Evolutionary conservation across 2,888 invertebrate genomes (phyloP).

Genomic region (Teleiodes luculella): DNA sequence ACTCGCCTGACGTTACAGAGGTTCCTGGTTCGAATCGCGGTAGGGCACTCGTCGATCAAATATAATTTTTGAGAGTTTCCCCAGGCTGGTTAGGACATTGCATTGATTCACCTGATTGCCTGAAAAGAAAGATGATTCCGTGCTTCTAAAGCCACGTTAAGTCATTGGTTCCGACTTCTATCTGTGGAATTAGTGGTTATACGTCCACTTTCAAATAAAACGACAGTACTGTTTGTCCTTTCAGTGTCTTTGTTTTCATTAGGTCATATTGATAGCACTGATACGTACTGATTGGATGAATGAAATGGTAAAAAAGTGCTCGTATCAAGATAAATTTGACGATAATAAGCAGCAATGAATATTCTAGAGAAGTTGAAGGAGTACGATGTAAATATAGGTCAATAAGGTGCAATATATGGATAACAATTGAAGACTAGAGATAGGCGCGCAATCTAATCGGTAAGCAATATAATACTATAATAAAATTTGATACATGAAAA

Average conservation of each 20-base stretch:
- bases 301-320: conserved; percentile 33
- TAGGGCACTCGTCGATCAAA: too few relatives aligned
- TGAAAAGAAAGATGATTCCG: too few relatives aligned
- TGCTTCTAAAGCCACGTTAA: too few relatives aligned
- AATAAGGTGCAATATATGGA: conserved; percentile 8
- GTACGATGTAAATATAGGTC: neutral
- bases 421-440: neutral
- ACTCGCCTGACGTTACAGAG: too few relatives aligned
- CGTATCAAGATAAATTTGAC: neutral
- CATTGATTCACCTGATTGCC: too few relatives aligned
- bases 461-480: too few relatives aligned
- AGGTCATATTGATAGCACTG: conserved; percentile 37
- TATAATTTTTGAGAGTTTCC: too few relatives aligned
- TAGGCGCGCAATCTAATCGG: neutral
- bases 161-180: too few relatives aligned
- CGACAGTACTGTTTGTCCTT: conserved; percentile 14
- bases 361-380: neutral
- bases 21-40: too few relatives aligned
- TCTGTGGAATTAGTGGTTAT: too few relatives aligned
- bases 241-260: conserved; percentile 40
- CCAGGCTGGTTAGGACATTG: too few relatives aligned
- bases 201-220: neutral
- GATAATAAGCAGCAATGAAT: neutral
- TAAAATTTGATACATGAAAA: too few relatives aligned
- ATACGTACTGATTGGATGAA: conserved; percentile 45